phyloP scores from a whole-genome alignment of 2,113 vertebrate genomes.

The Chiloscyllium plagiosum region DNA sequence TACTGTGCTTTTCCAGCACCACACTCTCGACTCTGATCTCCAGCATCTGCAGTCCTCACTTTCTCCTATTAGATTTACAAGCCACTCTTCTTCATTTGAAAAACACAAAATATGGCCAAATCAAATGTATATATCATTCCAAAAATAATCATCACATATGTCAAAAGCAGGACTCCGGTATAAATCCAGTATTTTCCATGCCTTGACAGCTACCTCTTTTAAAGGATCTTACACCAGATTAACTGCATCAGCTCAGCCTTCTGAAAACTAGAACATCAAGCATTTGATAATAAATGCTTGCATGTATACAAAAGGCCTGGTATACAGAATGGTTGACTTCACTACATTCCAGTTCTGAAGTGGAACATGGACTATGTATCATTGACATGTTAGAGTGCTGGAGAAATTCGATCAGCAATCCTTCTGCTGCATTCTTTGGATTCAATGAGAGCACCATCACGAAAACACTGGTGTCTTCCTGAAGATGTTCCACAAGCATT shows the following conservation, averaged over 20 bases:
- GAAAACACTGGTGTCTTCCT: no score
- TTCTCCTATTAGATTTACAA: background rate
- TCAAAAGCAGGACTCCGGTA: no score
- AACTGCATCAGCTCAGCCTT: background rate
- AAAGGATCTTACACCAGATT: background rate
- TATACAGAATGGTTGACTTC: background rate
- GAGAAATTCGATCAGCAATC: no score
- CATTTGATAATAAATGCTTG: background rate
- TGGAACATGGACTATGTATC: background rate
- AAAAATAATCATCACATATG: background rate
- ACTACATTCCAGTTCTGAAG: background rate
- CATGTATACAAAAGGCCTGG: background rate
- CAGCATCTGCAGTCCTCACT: no score
- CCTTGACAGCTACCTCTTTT: background rate
- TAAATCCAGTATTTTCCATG: background rate
- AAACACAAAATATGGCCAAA: background rate
- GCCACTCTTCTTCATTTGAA: background rate
- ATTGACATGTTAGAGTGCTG: no score
- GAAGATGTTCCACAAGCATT: no score
- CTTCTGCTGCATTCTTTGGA: no score
- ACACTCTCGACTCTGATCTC: no score
- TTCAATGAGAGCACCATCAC: no score
- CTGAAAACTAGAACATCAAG: no score
- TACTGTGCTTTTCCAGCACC: no score
- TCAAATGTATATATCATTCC: background rate